Base-by-base conservation (phyloP, 2,113 vertebrate species). In the Illadopsis cleaveri region DNA sequence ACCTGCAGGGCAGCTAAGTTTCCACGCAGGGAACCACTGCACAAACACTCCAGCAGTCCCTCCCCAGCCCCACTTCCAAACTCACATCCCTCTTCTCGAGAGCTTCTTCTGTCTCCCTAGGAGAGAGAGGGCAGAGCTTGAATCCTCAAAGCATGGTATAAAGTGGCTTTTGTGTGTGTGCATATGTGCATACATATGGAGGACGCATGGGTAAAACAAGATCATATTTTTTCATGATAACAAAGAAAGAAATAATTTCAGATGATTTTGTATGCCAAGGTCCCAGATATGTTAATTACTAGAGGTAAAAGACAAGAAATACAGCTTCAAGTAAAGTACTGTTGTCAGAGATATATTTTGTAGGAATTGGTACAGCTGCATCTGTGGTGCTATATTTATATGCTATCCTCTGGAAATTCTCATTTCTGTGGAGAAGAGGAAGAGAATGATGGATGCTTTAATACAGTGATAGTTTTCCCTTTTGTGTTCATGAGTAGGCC, bases 141-240 rank as follows among this genome's bases (percentile, higher is more conserved):
- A 73, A 21, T 47, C 23, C 25, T 62, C 45, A 50, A 77, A 93
- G 11, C 8, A 16, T 12, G 6, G 9, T 33, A 42, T 58, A 33
- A 83, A 89, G 54, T 83, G 28, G 18, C 27, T 58, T 80, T 73
- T 83, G 23, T 73, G 12, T 23, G 2, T 42, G 22, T 37, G 22
- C 22, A 4, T 25, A 10, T 15, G 4, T 56, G 47, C 15, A 4
- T 17, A 14, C 5, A 1, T 33, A 12, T 31, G 6, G 11, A 15
- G 11, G 30, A 64, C 15, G 12, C 5, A 4, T 7, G 6, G 14
- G 28, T 40, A 20, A 66, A 10, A 53, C 0, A 3, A 37, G 42
- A 18, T 14, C 23, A 2, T 38, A 33, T 58, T 50, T 93, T 75
- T 58, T 50, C 33, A 56, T 42, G 20, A 58, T 89, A 75, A 45